Evolutionary conservation across 2,888 invertebrate genomes (phyloP).

Genomic region (Acanthoscelides obtectus): DNA sequence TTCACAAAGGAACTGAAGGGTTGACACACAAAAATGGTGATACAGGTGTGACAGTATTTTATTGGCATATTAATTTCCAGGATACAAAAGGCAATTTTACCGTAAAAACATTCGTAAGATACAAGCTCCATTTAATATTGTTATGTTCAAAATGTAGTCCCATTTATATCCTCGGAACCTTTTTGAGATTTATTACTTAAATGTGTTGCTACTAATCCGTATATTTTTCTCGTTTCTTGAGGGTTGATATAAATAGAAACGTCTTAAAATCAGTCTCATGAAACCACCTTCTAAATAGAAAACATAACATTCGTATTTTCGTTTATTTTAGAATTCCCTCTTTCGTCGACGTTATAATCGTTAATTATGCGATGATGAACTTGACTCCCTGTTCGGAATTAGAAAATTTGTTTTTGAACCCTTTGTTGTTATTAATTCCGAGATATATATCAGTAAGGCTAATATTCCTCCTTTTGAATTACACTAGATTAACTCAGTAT

Average conservation of each 20-base stretch:
- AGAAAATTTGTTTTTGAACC: no score
- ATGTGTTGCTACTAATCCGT: background rate
- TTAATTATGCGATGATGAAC: background rate
- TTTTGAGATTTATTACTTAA: background rate
- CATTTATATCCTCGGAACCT: background rate
- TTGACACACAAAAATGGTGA: no score
- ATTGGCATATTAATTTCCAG: no score
- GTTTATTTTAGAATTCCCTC: background rate
- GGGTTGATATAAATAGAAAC: background rate
- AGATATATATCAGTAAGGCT: no score
- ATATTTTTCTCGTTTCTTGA: background rate
- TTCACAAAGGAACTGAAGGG: no score
- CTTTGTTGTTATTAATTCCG: no score
- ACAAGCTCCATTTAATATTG: background rate
- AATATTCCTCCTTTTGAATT: no score
- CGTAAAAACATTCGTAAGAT: no score
- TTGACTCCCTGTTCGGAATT: background rate
- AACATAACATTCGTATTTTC: background rate
- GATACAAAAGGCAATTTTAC: no score
- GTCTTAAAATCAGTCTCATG: background rate
- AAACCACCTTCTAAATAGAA: background rate
- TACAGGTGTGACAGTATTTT: no score
- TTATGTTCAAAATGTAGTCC: background rate
- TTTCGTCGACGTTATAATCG: background rate
- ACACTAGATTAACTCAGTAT: no score